Conservation (phyloP, 1,140 invertebrate species). For the Parapsyche elsis region DNA sequence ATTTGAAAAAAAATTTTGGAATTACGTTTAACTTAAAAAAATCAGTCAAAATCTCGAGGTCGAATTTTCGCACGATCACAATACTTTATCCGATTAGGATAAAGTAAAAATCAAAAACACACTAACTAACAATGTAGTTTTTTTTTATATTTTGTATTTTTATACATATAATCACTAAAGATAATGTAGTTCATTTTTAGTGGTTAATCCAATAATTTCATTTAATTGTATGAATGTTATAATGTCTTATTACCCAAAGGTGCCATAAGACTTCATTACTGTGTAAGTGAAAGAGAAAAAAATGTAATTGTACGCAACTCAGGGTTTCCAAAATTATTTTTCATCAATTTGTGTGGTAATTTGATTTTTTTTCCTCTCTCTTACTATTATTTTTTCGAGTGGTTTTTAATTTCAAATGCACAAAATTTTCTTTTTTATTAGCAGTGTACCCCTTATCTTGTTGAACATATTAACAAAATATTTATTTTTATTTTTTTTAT, state of each 20-base stretch:
- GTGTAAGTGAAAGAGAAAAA: neutral
- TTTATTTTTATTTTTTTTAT: neutral
- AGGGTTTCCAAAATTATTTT: slow-evolving; percentile 47
- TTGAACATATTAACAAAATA: slow-evolving; percentile 33
- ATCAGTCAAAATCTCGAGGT: too few species aligned
- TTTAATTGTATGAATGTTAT: too few species aligned
- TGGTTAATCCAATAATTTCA: neutral
- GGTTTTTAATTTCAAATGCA: slow-evolving; percentile 22
- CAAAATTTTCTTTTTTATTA: neutral
- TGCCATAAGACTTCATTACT: slow-evolving; percentile 33
- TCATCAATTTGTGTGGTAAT: slow-evolving; percentile 16
- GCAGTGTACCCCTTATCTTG: slow-evolving; percentile 41
- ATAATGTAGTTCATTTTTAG: neutral
- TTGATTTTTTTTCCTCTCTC: slow-evolving; percentile 28
- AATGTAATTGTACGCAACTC: too few species aligned
- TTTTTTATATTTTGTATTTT: too few species aligned
- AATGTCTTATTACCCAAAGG: slow-evolving; percentile 48
- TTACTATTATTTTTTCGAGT: slow-evolving; percentile 20
- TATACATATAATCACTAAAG: too few species aligned
- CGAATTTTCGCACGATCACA: too few species aligned
- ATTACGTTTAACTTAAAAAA: neutral
- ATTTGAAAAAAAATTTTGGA: slow-evolving; percentile 37
- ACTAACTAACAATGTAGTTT: too few species aligned
- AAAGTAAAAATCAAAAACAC: too few species aligned
- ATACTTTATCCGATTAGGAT: too few species aligned